Evolutionary conservation across 1,140 invertebrate species (phyloP).

Genomic region (Druon quercuslanigerum): DNA sequence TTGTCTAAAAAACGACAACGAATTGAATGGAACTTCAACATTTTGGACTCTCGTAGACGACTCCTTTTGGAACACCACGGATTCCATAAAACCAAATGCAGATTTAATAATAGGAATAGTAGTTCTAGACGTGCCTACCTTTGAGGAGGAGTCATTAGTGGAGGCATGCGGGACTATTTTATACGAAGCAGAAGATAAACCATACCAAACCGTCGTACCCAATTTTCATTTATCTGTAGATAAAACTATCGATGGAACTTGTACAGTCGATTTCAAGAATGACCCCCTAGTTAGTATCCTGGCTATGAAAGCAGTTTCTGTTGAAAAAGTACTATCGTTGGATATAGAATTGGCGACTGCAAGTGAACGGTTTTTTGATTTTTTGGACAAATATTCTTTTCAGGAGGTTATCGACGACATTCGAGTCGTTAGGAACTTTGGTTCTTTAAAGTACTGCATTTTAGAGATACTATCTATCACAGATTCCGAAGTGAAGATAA

Average conservation of each 20-base stretch:
- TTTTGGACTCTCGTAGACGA: slow-evolving; percentile 60
- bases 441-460: slow-evolving; percentile 55
- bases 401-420: slow-evolving; percentile 46
- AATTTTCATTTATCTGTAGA: slow-evolving; percentile 45
- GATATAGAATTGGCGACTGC: slow-evolving; percentile 34
- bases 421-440: slow-evolving; percentile 49
- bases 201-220: slow-evolving; percentile 59
- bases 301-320: slow-evolving; percentile 59
- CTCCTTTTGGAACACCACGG: slow-evolving; percentile 48
- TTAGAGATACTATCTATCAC: slow-evolving; percentile 57
- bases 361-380: slow-evolving; percentile 42
- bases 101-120: slow-evolving; percentile 55
- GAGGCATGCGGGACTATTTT: slow-evolving; percentile 59
- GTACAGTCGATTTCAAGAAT: slow-evolving; percentile 44
- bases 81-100: slow-evolving; percentile 41
- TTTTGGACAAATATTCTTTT: slow-evolving; percentile 57
- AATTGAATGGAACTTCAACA: slow-evolving; percentile 47
- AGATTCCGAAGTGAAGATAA: slow-evolving; percentile 41
- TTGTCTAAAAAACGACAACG: slow-evolving; percentile 42
- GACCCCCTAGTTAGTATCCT: slow-evolving; percentile 47
- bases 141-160: slow-evolving; percentile 44
- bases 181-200: slow-evolving; percentile 58
- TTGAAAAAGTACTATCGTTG: slow-evolving; percentile 55
- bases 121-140: slow-evolving; percentile 63
- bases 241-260: slow-evolving; percentile 52